Percentiles rank a stretch among this genome's conserved stretches.
Conservation (phyloP, 1,140 invertebrate genomes). For the Chymomyza costata region DNA sequence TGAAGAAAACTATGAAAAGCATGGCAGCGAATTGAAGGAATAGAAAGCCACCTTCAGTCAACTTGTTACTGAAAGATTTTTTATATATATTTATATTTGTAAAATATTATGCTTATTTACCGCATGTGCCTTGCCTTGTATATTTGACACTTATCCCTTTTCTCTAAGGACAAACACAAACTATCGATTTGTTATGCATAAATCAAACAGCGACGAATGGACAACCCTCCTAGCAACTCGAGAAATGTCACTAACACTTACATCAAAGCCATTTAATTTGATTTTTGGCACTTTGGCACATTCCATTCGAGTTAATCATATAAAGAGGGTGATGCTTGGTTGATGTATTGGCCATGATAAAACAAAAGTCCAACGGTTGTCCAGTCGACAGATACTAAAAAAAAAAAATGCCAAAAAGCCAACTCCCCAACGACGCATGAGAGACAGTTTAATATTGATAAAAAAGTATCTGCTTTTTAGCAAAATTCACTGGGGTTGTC, state of each 20-base stretch:
- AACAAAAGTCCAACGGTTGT: slow-evolving; percentile 55
- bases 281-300: slow-evolving; percentile 64
- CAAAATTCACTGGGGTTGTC: slow-evolving; percentile 26
- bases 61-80: slow-evolving; percentile 5
- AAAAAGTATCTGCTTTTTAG: slow-evolving; percentile 34
- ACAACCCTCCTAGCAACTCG: slow-evolving; percentile 28
- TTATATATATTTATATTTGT: slow-evolving; percentile 19
- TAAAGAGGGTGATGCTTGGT: slow-evolving; percentile 56
- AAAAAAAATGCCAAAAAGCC: too few relatives aligned
- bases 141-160: slow-evolving; percentile 63
- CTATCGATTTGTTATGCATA: slow-evolving; percentile 64
- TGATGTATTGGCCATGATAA: slow-evolving; percentile 62
- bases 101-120: slow-evolving; percentile 27
- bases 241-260: slow-evolving; percentile 69
- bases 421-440: slow-evolving; percentile 11
- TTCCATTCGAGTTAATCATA: slow-evolving; percentile 61
- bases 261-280: slow-evolving; percentile 72
- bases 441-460: slow-evolving; percentile 21
- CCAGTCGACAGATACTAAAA: slow-evolving; percentile 39
- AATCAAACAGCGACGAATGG: slow-evolving; percentile 35
- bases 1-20: slow-evolving; percentile 71
- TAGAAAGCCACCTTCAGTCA: slow-evolving; percentile 2
- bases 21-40: too few relatives aligned
- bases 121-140: slow-evolving; percentile 7
- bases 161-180: slow-evolving; percentile 59